A percentile compares a stretch with the other conserved stretches of the same genome.
These are phyloP conservation scores for Rhopalosiphum padi DNA, from an alignment of 1,140 invertebrate species.

Conservation along the genomic window DNA sequence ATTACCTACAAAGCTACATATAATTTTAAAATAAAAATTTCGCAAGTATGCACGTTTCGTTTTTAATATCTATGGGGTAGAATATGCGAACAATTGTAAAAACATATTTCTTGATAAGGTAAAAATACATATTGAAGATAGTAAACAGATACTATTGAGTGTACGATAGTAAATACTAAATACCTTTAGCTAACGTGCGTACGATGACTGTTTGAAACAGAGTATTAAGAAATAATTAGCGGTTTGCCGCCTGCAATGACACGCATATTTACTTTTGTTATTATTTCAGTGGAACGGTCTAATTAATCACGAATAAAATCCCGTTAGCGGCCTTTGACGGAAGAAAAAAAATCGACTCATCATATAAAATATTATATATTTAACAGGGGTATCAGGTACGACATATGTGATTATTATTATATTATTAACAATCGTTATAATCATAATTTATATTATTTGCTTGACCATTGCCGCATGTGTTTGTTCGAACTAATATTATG, in stretches of 20 bases:
- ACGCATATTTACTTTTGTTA: neutral
- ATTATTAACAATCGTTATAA: neutral
- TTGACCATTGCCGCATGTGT: neutral
- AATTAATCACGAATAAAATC: slow-evolving; percentile 19
- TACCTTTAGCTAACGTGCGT: neutral
- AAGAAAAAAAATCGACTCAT: neutral
- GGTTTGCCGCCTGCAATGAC: neutral
- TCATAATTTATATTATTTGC: neutral
- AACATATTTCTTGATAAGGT: neutral
- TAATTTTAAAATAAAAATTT: neutral
- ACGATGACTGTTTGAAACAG: neutral
- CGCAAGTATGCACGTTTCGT: neutral
- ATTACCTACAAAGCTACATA: neutral
- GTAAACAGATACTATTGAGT: neutral
- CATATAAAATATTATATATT: slow-evolving; percentile 10
- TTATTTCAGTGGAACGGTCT: neutral
- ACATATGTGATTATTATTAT: slow-evolving; percentile 11
- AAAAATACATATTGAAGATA: neutral
- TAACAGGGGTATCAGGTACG: neutral
- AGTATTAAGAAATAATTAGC: neutral
- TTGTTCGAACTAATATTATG: too few relatives aligned
- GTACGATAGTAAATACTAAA: neutral
- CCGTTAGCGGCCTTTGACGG: neutral
- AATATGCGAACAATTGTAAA: neutral
- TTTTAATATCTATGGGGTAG: neutral